Evolutionary conservation across 2,797 vertebrate species (phyloP), one percentile per base, ranked within the genome.

Genomic region (Arctocebus calabarensis): DNA sequence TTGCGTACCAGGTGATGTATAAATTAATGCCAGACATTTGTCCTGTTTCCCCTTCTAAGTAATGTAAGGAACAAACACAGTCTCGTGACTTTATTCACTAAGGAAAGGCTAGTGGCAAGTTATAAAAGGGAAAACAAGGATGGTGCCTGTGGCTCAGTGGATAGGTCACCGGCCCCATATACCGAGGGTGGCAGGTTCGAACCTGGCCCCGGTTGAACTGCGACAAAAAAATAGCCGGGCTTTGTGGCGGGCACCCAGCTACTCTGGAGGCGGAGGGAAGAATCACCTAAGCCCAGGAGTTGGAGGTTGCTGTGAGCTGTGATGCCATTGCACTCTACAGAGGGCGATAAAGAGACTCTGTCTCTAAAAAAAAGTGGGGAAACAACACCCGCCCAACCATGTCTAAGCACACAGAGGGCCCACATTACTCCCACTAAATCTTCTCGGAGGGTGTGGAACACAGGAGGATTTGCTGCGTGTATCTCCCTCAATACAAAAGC

Each of bases 331-430:
- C n/a, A n/a, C n/a, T n/a, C n/a, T n/a, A n/a, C n/a, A n/a, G n/a
- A n/a, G n/a, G n/a, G n/a, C n/a, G n/a, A n/a, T n/a, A n/a, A n/a
- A n/a, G n/a, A n/a, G n/a, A n/a, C n/a, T n/a, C n/a, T n/a, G n/a
- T n/a, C n/a, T n/a, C n/a, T n/a, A n/a, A n/a, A n/a, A n/a, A n/a
- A n/a, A n/a, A n/a, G n/a, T n/a, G n/a, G n/a, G n/a, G n/a, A 94
- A 90, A 32, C 66, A 66, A 29, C 57, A 66, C 45, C 11, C 17
- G 13, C 29, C 55, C 55, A 14, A 45, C 57, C 55, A 16, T 12
- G 17, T 37, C 40, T 81, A 93, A 94, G 77, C 11, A 17, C 91
- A 86, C 82, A 96, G 73, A 93, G 2, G 29, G 20, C 20, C 55
- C 20, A 84, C 70, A 86, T 88, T 62, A 37, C 27, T 87, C 77